Conservation (phyloP, 2,888 invertebrate genomes). For the Hydrotaea cyrtoneurina region DNA sequence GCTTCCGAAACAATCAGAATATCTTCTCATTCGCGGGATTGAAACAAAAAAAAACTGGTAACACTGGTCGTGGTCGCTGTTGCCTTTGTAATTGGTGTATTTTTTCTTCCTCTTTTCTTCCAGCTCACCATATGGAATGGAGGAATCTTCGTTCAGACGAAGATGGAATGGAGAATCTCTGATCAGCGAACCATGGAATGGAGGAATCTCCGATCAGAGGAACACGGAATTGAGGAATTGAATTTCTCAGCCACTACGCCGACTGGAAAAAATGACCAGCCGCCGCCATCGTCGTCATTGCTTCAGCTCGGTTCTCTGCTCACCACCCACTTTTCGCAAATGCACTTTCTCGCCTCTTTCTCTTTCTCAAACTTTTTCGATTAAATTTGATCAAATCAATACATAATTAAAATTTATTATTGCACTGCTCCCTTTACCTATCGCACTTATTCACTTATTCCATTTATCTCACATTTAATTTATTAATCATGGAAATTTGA, state of each 20-base stretch:
- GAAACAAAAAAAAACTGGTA: no score
- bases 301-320: no score
- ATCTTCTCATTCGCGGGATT: background rate
- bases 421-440: slow-evolving; percentile 13
- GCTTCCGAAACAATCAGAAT: background rate
- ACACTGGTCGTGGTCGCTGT: no score
- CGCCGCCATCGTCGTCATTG: no score
- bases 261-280: no score
- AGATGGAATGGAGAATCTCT: no score
- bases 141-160: no score
- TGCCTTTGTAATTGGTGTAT: background rate
- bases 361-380: slow-evolving; percentile 27
- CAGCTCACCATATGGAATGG: slow-evolving; percentile 66
- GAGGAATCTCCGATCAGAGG: no score
- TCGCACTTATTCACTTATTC: background rate
- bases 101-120: slow-evolving; percentile 55
- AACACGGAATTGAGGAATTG: no score
- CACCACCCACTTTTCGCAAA: slow-evolving; percentile 57
- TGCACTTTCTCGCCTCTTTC: slow-evolving; percentile 53
- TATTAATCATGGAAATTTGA: background rate
- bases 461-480: slow-evolving; percentile 9
- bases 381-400: slow-evolving; percentile 32
- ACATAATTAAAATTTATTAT: background rate
- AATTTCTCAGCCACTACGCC: no score
- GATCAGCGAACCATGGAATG: no score